Percentiles rank a stretch among this genome's conserved stretches.
Evolutionary conservation across 2,113 vertebrate genomes (phyloP).

Genomic region (Gallinago undulata): DNA sequence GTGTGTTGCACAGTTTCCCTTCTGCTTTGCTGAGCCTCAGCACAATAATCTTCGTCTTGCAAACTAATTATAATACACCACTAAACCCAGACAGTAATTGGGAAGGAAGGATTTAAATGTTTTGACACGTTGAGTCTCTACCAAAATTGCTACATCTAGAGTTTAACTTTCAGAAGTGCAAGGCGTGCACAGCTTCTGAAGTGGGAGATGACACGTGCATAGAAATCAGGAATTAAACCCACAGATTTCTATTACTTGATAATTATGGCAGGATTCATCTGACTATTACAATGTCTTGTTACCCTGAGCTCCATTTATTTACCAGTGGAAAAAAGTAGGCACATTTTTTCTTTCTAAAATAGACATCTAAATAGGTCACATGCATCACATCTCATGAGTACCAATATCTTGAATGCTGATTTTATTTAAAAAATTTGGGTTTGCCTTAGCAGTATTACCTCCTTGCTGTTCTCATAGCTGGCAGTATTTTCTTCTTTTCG

Average conservation of each 20-base stretch:
- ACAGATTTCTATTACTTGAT: background rate
- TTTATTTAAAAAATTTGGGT: background rate
- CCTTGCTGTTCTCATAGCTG: background rate
- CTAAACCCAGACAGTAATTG: background rate
- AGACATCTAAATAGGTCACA: conserved; percentile 32
- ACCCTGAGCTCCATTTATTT: background rate
- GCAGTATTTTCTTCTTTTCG: background rate
- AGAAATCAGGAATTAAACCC: background rate
- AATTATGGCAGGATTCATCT: background rate
- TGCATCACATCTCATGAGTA: background rate
- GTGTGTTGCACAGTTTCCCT: background rate
- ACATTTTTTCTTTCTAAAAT: conserved; percentile 4
- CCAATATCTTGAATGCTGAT: background rate
- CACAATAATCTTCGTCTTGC: background rate
- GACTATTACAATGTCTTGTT: background rate
- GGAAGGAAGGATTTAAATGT: conserved; percentile 9
- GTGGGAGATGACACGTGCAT: background rate
- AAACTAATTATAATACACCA: background rate
- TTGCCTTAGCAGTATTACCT: background rate
- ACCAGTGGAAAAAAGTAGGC: background rate
- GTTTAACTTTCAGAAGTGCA: background rate
- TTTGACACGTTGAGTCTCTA: background rate
- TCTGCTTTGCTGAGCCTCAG: conserved; percentile 2
- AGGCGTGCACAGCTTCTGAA: background rate
- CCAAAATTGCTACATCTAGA: background rate